Base-by-base conservation (phyloP, 2,888 invertebrate species). In the Bimastos eiseni region DNA sequence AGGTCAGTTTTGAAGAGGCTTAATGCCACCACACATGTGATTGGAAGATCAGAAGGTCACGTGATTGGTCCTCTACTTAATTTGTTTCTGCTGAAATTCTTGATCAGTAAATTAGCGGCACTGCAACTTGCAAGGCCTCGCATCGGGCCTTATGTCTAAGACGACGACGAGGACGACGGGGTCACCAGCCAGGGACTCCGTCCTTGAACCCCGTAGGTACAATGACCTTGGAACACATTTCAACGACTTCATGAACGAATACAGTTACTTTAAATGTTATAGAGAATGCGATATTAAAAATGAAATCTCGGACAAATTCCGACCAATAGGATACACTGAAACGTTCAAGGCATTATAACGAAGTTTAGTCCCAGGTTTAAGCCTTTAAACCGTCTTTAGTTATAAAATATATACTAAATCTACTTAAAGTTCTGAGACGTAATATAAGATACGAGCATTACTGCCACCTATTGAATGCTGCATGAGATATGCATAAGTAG, bases 1-100 rank as follows among this genome's bases (percentile, higher is more conserved):
- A 55, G 55, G 70, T n/a, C n/a, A 17, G 8, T 2, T 15, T 49
- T 49, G 5, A 41, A 41, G 15, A 49, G 21, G 24, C 24, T 49
- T 24, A 49, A 49, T 24, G 24, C 3, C 49, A 49, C 24, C 49
- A 49, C 49, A 6, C 21, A 49, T 1, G 24, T 41, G 41, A 21
- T n/a, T 70, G 70, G 30, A 30, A n/a, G 30, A 30, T 30, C n/a
- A n/a, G 30, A 6, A 70, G 30, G 70, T 70, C 70, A 70, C 70
- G 70, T 70, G 70, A 70, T n/a, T 70, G 70, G 70, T 70, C 70
- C n/a, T 70, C 70, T 70, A 70, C 70, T 70, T 70, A 70, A 70
- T 70, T 11, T 17, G n/a, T n/a, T 4, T 70, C 70, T 70, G n/a
- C 11, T 17, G 30, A 44, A 2, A 49, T n/a, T 70, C 70, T 70